phyloP scores from a whole-genome alignment of 2,888 invertebrate species.

The Ectemnius continuus region DNA sequence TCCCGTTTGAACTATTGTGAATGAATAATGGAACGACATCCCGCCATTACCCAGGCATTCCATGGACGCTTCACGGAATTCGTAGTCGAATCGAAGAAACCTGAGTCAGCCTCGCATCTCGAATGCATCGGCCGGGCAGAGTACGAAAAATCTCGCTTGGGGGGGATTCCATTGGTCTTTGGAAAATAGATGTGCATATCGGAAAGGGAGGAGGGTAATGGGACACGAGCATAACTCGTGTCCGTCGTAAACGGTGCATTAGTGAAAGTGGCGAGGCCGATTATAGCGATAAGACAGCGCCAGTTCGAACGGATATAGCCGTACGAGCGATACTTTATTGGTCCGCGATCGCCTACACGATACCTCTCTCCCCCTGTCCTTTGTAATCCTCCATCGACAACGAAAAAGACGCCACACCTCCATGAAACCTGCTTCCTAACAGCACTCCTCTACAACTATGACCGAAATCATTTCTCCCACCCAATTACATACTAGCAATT shows the following conservation, averaged over 20 bases:
- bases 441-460: not conserved
- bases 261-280: slow-evolving; percentile 63
- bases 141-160: slow-evolving; percentile 24
- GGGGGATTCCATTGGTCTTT: slow-evolving; percentile 23
- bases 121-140: not conserved
- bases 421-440: too few relatives aligned
- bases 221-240: slow-evolving; percentile 49
- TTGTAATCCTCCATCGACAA: not conserved
- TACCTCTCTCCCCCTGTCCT: not conserved
- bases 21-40: slow-evolving; percentile 38
- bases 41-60: not conserved
- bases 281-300: slow-evolving; percentile 55
- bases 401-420: not conserved
- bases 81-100: slow-evolving; percentile 4
- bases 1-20: slow-evolving; percentile 40
- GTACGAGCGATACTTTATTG: slow-evolving; percentile 43
- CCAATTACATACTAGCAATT: not conserved
- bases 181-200: slow-evolving; percentile 20
- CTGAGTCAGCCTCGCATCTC: not conserved
- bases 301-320: slow-evolving; percentile 27
- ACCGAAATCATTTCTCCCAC: not conserved
- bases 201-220: slow-evolving; percentile 38
- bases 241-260: slow-evolving; percentile 59
- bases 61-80: not conserved
- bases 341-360: slow-evolving; percentile 27